These are phyloP conservation scores for Peromyscus polionotus DNA, from an alignment of 2,113 vertebrate genomes.

Conservation along the genomic window DNA sequence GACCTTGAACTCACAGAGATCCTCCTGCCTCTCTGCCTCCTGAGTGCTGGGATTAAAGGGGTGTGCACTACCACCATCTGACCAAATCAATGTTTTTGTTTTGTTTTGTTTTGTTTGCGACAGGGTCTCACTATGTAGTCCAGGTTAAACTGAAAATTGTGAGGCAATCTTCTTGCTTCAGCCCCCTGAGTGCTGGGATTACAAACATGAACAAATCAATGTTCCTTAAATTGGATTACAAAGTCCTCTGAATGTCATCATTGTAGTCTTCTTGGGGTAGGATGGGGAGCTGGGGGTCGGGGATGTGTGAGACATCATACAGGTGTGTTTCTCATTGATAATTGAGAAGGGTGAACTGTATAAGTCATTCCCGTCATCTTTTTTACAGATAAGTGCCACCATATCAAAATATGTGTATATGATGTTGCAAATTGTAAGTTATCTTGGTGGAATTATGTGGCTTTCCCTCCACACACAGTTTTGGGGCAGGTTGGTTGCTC, in stretches of 20 bases:
- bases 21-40: too few species aligned
- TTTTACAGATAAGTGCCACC: neutral
- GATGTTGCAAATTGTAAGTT: neutral
- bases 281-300: neutral
- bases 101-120: neutral
- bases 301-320: too few species aligned
- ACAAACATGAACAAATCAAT: neutral
- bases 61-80: neutral
- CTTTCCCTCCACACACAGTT: neutral
- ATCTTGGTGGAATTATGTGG: rapidly evolving
- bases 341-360: neutral
- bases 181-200: neutral
- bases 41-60: neutral
- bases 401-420: neutral
- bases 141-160: neutral
- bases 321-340: neutral
- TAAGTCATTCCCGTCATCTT: neutral
- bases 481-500: neutral
- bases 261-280: neutral
- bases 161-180: neutral
- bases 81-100: neutral
- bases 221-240: neutral
- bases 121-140: neutral
- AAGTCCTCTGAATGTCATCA: neutral
- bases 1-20: neutral